Conservation (phyloP, 2,797 vertebrate species). For the Eupleurogrammus muticus region DNA sequence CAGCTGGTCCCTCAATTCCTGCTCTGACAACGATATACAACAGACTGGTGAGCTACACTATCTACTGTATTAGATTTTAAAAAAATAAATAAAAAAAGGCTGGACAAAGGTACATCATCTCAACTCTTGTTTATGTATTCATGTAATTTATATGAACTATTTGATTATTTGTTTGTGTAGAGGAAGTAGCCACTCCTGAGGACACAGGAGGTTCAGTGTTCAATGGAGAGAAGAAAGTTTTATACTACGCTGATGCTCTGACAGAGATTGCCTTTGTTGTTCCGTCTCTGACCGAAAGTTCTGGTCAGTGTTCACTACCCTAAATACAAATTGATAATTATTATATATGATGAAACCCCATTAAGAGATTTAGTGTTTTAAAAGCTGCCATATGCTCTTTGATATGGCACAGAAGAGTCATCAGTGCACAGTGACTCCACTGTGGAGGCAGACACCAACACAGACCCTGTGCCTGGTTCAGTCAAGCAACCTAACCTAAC, state of each 20-base stretch:
- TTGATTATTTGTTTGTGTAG: slow-evolving; percentile 67
- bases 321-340: not conserved
- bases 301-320: slow-evolving; percentile 83
- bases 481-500: slow-evolving; percentile 92
- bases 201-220: slow-evolving; percentile 92
- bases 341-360: not conserved
- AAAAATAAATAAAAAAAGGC: too few species aligned
- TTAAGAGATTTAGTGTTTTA: slow-evolving; percentile 1
- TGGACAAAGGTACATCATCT: fast-evolving
- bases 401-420: slow-evolving; percentile 82
- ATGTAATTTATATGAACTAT: not conserved
- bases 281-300: slow-evolving; percentile 89
- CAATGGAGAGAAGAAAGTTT: slow-evolving; percentile 94
- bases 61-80: not conserved
- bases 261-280: slow-evolving; percentile 97
- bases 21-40: slow-evolving; percentile 83
- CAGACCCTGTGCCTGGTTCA: slow-evolving; percentile 89
- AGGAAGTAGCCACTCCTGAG: slow-evolving; percentile 86
- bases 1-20: slow-evolving; percentile 94
- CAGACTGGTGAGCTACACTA: slow-evolving; percentile 81
- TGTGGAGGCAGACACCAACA: slow-evolving; percentile 90
- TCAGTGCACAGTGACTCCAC: slow-evolving; percentile 92
- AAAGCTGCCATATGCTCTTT: slow-evolving; percentile 18
- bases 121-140: not conserved
- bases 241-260: slow-evolving; percentile 95